Percentiles rank a stretch among this genome's conserved stretches.
phyloP scores from a whole-genome alignment of 2,797 vertebrate species.

The Crenichthys baileyi region DNA sequence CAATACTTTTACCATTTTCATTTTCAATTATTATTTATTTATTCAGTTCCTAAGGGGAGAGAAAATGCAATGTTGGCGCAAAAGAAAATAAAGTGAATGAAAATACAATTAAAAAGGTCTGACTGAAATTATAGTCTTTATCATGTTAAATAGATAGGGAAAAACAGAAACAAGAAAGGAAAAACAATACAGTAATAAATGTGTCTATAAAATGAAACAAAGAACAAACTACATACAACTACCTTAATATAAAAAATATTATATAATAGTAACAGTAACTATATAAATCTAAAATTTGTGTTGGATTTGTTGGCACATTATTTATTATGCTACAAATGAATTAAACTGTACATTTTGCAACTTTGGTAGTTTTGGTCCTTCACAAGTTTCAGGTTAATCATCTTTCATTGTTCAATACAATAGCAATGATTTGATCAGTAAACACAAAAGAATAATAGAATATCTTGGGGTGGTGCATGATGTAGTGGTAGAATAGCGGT shows the following conservation, averaged over 20 bases:
- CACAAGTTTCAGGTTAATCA: neutral
- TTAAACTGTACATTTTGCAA: neutral
- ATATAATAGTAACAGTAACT: neutral
- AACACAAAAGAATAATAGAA: neutral
- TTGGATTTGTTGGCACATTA: neutral
- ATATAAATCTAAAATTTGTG: neutral
- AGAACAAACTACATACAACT: neutral
- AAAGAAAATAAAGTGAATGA: neutral
- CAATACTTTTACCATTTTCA: neutral
- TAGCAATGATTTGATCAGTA: neutral
- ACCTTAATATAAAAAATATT: neutral
- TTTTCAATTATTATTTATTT: neutral
- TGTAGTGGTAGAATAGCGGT: too few species aligned
- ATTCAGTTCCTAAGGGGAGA: neutral
- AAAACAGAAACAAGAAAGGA: too few species aligned
- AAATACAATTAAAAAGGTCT: neutral
- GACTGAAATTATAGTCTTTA: neutral
- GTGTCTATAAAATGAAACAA: too few species aligned
- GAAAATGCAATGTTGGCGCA: neutral
- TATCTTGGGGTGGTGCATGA: too few species aligned
- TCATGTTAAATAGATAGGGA: neutral
- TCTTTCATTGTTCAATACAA: neutral
- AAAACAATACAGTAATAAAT: too few species aligned
- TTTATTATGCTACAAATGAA: neutral
- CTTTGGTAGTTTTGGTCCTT: neutral